Percentiles rank a stretch among this genome's conserved stretches.
phyloP scores from a whole-genome alignment of 2,797 vertebrate genomes.

The Eospalax fontanierii region DNA sequence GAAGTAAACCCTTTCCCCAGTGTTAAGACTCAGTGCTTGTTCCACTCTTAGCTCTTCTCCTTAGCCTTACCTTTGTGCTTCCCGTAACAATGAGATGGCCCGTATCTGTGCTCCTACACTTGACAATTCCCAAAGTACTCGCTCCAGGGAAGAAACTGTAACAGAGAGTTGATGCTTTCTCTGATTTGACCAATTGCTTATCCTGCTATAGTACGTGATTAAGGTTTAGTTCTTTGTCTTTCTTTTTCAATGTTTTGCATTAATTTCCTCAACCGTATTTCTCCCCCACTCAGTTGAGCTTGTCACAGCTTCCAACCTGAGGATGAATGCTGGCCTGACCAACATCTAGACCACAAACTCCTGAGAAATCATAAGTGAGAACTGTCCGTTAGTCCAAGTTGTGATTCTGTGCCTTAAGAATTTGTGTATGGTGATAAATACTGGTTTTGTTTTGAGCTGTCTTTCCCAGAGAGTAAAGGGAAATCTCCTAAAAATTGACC shows the following conservation, averaged over 20 bases:
- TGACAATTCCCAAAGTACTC: neutral
- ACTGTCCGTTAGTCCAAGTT: neutral
- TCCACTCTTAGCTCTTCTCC: neutral
- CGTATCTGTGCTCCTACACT: neutral
- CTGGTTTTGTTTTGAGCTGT: neutral
- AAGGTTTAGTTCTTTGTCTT: neutral
- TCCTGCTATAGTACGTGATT: neutral
- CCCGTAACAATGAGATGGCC: neutral
- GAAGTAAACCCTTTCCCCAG: neutral
- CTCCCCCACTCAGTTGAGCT: neutral
- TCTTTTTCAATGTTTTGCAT: neutral
- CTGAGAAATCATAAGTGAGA: neutral
- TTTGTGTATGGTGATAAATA: neutral
- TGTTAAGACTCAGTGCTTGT: slow-evolving; percentile 1
- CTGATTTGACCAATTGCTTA: neutral
- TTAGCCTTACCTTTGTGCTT: neutral
- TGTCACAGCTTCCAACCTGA: neutral
- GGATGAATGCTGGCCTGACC: neutral
- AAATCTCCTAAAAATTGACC: neutral
- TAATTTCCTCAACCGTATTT: neutral
- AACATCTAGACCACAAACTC: neutral
- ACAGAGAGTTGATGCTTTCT: neutral
- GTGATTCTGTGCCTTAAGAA: neutral
- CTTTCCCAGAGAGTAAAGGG: neutral
- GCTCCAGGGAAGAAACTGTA: neutral